phyloP scores from a whole-genome alignment of 2,113 vertebrate species.

The Tylochromis polylepis region DNA sequence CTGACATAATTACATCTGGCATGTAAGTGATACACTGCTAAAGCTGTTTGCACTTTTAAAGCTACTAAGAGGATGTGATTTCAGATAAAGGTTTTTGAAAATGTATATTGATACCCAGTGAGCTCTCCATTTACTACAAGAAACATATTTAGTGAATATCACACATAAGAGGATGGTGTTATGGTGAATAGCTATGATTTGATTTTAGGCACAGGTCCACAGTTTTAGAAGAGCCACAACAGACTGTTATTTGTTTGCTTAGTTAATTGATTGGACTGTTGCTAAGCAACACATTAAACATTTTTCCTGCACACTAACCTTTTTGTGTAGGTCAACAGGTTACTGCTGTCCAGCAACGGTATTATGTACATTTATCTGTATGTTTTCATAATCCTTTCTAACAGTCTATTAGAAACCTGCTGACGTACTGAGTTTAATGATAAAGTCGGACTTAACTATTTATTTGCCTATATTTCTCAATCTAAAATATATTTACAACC shows the following conservation, averaged over 20 bases:
- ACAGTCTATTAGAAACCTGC: neutral
- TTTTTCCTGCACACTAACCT: neutral
- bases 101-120: neutral
- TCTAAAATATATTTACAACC: neutral
- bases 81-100: neutral
- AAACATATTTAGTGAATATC: neutral
- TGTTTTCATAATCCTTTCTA: neutral
- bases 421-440: neutral
- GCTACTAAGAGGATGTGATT: neutral
- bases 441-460: neutral
- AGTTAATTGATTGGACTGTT: neutral
- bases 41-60: neutral
- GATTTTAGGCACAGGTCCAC: neutral
- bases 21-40: neutral
- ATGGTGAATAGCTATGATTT: neutral
- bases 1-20: neutral
- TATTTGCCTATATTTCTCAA: neutral
- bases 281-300: neutral
- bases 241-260: neutral
- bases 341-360: neutral
- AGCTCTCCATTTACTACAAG: neutral
- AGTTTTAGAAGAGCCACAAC: neutral
- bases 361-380: neutral
- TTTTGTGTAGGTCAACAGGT: neutral
- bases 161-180: neutral